Evolutionary conservation across 2,888 invertebrate genomes (phyloP), one percentile per base, ranked within the genome.

Genomic region (Drosophila hamatofila): DNA sequence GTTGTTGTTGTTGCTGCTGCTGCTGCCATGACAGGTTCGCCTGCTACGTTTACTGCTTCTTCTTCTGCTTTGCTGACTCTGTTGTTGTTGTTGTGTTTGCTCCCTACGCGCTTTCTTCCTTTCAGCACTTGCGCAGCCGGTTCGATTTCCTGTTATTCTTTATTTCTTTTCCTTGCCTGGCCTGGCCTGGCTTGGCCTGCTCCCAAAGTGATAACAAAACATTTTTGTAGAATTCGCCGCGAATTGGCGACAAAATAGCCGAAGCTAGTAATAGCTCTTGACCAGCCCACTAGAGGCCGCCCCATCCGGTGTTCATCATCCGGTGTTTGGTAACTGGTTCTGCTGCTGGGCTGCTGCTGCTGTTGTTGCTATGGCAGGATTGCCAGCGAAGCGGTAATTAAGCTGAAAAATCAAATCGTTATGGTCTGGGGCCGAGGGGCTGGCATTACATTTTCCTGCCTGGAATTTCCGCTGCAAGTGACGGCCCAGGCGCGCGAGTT

Each of bases 131-230:
- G 69, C 44, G 73, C 80, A 91, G 91, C 92, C 91, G 91, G 92
- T 91, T 92, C 79, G 89, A 87, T 89, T 92, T 91, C 91, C 91
- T 91, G 91, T 90, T 64, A 62, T 51, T 56, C 67, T 63, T 72
- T 42, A n/a, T n/a, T n/a, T n/a, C n/a, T n/a, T n/a, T n/a, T n/a
- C n/a, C n/a, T n/a, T 1, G 30, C 42, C 54, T 27, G 69, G 74
- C 74, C 64, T 61, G 76, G 12, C 12, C 21, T 42, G 6, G 30
- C 42, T 57, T 30, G 69, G 75, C 69, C 69, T 64, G 77, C 65
- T 62, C 55, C 63, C 81, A 71, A 82, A 72, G 72, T 80, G 86
- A 72, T 80, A 78, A 86, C 83, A 80, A 83, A 80, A 72, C 77
- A 76, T 65, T 44, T 66, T 62, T 14, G 23, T 71, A 74, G 82